A percentile compares a stretch with the other conserved stretches of the same genome.
Evolutionary conservation across 2,888 invertebrate species (phyloP).

Genomic region (Harpalus rubripes): DNA sequence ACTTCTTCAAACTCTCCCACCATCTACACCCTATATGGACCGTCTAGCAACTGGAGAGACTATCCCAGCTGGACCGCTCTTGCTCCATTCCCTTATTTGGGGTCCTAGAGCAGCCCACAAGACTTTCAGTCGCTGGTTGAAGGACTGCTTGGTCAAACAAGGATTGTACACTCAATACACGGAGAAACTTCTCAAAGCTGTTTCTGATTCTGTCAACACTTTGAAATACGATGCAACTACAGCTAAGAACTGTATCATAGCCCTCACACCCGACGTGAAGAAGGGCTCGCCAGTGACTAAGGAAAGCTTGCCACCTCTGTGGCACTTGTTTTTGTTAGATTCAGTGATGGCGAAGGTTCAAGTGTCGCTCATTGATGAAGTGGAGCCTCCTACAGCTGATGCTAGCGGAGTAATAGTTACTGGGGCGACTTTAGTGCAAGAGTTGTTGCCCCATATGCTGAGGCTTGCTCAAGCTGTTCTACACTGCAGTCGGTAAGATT

Average conservation of each 20-base stretch:
- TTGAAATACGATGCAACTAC: constrained; percentile 81
- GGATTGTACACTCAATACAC: constrained; percentile 92
- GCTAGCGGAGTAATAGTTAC: constrained; percentile 71
- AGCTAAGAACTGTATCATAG: constrained; percentile 82
- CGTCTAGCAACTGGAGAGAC: constrained; percentile 84
- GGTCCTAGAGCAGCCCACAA: constrained; percentile 92
- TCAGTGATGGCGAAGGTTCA: constrained; percentile 88
- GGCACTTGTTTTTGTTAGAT: constrained; percentile 87
- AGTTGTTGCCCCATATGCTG: constrained; percentile 84
- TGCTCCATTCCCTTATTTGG: constrained; percentile 93
- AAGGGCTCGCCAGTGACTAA: constrained; percentile 75
- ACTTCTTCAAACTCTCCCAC: constrained; percentile 91
- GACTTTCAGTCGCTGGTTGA: constrained; percentile 92
- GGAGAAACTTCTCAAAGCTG: constrained; percentile 85
- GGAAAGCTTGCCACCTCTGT: constrained; percentile 83
- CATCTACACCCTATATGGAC: constrained; percentile 93
- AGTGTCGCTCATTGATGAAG: constrained; percentile 80
- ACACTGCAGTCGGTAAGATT: constrained; percentile 80
- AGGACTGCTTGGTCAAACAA: constrained; percentile 94
- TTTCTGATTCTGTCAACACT: constrained; percentile 85
- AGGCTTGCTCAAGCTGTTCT: constrained; percentile 83
- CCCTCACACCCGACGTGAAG: constrained; percentile 78
- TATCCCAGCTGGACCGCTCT: constrained; percentile 84
- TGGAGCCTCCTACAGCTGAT: constrained; percentile 75
- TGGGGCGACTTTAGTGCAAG: constrained; percentile 77